These are phyloP conservation scores for Setipinna tenuifilis DNA, from an alignment of 2,797 vertebrate genomes.

Conservation along the genomic window DNA sequence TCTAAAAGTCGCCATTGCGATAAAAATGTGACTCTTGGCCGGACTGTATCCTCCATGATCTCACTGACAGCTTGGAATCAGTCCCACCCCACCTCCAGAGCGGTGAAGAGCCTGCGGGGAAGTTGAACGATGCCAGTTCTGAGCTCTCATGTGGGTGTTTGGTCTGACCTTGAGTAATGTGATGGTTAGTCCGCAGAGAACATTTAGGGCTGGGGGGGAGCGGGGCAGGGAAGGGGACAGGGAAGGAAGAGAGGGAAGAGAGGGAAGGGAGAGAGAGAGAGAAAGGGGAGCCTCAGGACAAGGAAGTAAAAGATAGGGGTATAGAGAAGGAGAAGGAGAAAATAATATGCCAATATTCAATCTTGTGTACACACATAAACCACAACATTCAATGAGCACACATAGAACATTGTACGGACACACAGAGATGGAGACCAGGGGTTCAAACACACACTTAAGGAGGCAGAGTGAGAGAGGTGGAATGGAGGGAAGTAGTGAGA, in stretches of 20 bases:
- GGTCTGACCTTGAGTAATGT: not conserved
- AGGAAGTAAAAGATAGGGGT: no score
- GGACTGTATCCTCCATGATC: not conserved
- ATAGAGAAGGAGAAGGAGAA: not conserved
- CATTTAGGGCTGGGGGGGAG: not conserved
- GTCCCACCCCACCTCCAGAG: not conserved
- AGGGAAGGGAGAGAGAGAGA: not conserved
- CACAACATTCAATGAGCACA: no score
- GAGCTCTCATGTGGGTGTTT: not conserved
- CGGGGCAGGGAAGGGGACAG: not conserved
- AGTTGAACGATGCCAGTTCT: not conserved
- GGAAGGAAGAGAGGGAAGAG: not conserved
- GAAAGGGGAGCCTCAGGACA: not conserved
- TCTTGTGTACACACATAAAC: no score
- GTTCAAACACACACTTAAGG: no score
- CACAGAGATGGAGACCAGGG: no score
- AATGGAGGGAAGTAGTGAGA: no score
- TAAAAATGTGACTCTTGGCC: slow-evolving; percentile 10
- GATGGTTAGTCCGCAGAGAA: not conserved
- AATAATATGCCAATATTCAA: no score
- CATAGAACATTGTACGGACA: no score
- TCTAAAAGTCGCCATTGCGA: not conserved
- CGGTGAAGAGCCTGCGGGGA: not conserved
- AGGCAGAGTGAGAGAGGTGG: no score
- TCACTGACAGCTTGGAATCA: not conserved